These are phyloP conservation scores for Dolichoris vasculosae DNA, from an alignment of 1,140 invertebrate genomes.

Conservation along the genomic window DNA sequence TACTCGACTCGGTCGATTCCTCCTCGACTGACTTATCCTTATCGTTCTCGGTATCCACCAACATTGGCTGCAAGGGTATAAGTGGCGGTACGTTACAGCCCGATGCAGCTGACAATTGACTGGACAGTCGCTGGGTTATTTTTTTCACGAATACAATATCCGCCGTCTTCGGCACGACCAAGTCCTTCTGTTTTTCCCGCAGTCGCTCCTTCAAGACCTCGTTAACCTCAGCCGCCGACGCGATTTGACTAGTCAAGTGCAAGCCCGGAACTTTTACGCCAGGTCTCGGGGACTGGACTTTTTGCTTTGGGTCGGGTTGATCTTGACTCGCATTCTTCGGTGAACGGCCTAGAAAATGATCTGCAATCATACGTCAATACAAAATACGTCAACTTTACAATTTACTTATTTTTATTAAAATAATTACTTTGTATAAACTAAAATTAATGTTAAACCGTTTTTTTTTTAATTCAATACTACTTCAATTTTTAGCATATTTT, in stretches of 20 bases:
- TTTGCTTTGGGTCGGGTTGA: slow-evolving; percentile 44
- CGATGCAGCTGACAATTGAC: slow-evolving; percentile 63
- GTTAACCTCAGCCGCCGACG: slow-evolving; percentile 68
- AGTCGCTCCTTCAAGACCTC: slow-evolving; percentile 70
- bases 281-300: slow-evolving; percentile 57
- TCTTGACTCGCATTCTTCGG: slow-evolving; percentile 18
- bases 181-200: slow-evolving; percentile 68
- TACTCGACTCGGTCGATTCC: not conserved
- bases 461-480: no score
- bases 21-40: slow-evolving; percentile 7
- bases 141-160: slow-evolving; percentile 75
- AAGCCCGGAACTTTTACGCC: slow-evolving; percentile 61
- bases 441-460: no score
- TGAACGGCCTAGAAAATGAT: slow-evolving; percentile 15
- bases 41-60: not conserved
- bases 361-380: slow-evolving; percentile 33
- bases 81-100: slow-evolving; percentile 56
- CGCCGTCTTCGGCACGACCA: slow-evolving; percentile 64
- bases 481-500: no score
- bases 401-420: no score
- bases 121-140: slow-evolving; percentile 72
- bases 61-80: slow-evolving; percentile 55
- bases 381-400: not conserved
- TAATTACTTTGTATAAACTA: no score
- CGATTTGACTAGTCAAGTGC: slow-evolving; percentile 68